Base-by-base conservation (phyloP, 2,888 invertebrate species). In the Oxytorus armatus region DNA sequence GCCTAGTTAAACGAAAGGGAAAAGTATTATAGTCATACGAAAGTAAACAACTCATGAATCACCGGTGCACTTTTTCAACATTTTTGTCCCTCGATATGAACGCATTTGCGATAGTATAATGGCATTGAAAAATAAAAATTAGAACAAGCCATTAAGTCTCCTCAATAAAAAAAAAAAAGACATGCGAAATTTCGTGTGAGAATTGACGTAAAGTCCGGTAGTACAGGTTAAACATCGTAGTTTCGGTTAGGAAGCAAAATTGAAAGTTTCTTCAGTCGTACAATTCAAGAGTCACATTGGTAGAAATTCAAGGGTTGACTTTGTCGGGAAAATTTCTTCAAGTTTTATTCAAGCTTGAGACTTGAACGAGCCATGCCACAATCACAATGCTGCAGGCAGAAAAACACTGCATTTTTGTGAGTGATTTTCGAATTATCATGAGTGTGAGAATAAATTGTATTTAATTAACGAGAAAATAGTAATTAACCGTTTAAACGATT, bases 21-120 rank as follows among this genome's bases (percentile, higher is more conserved):
- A 42, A 51, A 33, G n/a, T 51, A 33, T 18, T 29, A 66, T 39
- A 33, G 23, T 18, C 51, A 33, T 36, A 73, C 59, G 53, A 78
- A 57, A 53, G 47, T 77, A 70, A 70, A 77, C 57, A 65, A 77
- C 53, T 65, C 53, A 57, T 77, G 49, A 70, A 65, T 77, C 65
- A 77, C 23, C 16, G 23, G n/a, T n/a, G n/a, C 7, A 23, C 21
- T 61, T 33, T 61, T 61, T 61, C 21, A 39, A 25, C 10, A 47
- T n/a, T 21, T 72, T 49, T 69, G 23, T 47, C 25, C 0, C 49
- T 29, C 7, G 21, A 14, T 14, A 66, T 61, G 16, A n/a, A n/a
- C n/a, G n/a, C 33, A 16, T 25, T 53, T n/a, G n/a, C 53, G n/a
- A 3, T 18, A 29, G 44, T 18, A n/a, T n/a, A n/a, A n/a, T n/a